These are phyloP conservation scores for Megaustenia siamemsis DNA, from an alignment of 2,888 invertebrate genomes.

Conservation along the genomic window DNA sequence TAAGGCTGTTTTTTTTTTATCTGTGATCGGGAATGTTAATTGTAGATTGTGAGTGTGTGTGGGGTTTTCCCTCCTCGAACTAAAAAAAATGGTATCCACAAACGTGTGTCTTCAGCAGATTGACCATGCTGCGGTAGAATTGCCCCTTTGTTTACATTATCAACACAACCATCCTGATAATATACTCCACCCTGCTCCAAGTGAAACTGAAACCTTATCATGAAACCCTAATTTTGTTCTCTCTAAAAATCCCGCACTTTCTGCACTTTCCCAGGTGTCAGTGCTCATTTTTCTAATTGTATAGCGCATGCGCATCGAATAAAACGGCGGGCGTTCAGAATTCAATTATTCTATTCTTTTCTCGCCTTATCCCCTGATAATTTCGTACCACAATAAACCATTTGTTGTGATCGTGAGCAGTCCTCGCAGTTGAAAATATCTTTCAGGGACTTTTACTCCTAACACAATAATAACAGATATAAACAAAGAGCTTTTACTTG, in stretches of 20 bases:
- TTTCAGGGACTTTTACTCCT: background rate
- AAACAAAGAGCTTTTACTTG: background rate
- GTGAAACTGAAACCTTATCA: background rate
- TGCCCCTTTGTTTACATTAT: background rate
- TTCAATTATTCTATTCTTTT: background rate
- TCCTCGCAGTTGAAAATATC: background rate
- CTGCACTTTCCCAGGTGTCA: background rate
- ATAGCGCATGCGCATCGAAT: background rate
- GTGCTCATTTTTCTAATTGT: background rate
- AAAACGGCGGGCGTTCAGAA: background rate
- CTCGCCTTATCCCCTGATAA: background rate
- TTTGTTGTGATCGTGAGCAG: background rate
- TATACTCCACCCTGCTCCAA: background rate
- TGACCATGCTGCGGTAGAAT: no score
- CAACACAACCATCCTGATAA: background rate
- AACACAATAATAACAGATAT: background rate
- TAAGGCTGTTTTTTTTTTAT: no score
- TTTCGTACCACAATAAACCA: background rate
- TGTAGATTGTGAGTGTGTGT: no score
- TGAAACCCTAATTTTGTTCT: background rate
- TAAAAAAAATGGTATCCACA: no score
- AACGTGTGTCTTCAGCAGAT: no score
- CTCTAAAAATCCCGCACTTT: background rate
- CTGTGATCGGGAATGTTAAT: no score
- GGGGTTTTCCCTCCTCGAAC: no score